Conservation (phyloP, 1,140 invertebrate species). For the Harlomillsia oculata region DNA sequence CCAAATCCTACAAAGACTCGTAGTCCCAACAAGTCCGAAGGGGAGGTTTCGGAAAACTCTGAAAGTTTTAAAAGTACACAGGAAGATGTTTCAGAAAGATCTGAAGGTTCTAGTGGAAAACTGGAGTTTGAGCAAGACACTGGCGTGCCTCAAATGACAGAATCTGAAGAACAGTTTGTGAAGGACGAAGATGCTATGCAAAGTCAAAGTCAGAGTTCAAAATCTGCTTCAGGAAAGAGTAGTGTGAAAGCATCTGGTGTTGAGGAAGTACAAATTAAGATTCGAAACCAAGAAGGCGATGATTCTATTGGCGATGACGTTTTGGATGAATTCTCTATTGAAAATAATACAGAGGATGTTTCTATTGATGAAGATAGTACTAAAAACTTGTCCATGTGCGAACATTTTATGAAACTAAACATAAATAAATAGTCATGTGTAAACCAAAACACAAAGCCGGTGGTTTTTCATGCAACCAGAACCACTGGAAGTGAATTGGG, state of each 20-base stretch:
- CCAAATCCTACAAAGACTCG: too few species aligned
- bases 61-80: neutral
- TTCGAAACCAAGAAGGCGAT: neutral
- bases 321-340: constrained; percentile 1
- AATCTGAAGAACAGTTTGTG: neutral
- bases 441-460: neutral
- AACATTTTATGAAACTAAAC: constrained; percentile 10
- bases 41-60: neutral
- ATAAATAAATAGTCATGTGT: neutral
- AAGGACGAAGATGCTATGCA: neutral
- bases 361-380: constrained; percentile 13
- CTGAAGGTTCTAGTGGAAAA: too few species aligned
- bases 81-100: neutral
- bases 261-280: neutral
- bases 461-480: neutral
- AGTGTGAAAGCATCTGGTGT: neutral
- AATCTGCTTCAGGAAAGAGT: neutral
- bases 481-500: neutral
- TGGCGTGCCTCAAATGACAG: neutral
- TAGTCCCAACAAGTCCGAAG: too few species aligned
- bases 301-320: constrained; percentile 1
- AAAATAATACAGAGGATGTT: constrained; percentile 20
- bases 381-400: constrained; percentile 12
- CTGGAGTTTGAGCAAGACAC: too few species aligned
- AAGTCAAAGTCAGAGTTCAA: neutral